A percentile compares a stretch with the other conserved stretches of the same genome.
Evolutionary conservation across 2,888 invertebrate genomes (phyloP).

Genomic region (Trimorus sp.): DNA sequence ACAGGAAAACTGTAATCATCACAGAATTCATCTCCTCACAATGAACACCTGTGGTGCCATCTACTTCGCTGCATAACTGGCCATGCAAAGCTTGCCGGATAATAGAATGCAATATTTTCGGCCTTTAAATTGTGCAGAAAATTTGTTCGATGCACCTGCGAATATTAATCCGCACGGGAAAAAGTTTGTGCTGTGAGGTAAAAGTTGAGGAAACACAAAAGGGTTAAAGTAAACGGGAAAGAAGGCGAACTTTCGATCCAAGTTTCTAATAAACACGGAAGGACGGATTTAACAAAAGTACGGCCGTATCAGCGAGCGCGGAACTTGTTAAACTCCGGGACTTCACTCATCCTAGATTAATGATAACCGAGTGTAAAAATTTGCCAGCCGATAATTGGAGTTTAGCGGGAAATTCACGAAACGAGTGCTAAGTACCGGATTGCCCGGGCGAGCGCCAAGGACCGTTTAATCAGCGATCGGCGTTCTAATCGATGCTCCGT

Average conservation of each 20-base stretch:
- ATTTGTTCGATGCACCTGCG: too few relatives aligned
- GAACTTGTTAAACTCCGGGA: constrained; percentile 54
- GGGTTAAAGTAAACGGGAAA: constrained; percentile 45
- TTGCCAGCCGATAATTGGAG: constrained; percentile 56
- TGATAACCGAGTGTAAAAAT: constrained; percentile 63
- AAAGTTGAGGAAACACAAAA: constrained; percentile 40
- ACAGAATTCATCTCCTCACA: too few relatives aligned
- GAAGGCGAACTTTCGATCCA: constrained; percentile 34
- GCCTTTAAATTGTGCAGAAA: too few relatives aligned
- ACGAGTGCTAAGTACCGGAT: constrained; percentile 55
- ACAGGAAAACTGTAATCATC: too few relatives aligned
- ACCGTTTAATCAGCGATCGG: constrained; percentile 60
- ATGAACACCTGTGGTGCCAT: too few relatives aligned
- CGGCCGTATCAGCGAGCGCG: constrained; percentile 42
- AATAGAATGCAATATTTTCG: too few relatives aligned
- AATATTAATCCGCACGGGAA: too few relatives aligned
- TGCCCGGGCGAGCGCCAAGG: constrained; percentile 34
- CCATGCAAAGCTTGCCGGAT: too few relatives aligned
- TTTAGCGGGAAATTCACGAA: constrained; percentile 59
- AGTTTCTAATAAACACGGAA: constrained; percentile 61
- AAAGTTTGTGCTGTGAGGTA: not conserved
- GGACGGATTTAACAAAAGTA: constrained; percentile 54
- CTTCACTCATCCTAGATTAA: constrained; percentile 60
- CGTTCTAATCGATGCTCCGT: constrained; percentile 40
- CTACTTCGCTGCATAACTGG: too few relatives aligned